Conservation (phyloP, 2,888 invertebrate species). For the Leptinotarsa peninsularis region DNA sequence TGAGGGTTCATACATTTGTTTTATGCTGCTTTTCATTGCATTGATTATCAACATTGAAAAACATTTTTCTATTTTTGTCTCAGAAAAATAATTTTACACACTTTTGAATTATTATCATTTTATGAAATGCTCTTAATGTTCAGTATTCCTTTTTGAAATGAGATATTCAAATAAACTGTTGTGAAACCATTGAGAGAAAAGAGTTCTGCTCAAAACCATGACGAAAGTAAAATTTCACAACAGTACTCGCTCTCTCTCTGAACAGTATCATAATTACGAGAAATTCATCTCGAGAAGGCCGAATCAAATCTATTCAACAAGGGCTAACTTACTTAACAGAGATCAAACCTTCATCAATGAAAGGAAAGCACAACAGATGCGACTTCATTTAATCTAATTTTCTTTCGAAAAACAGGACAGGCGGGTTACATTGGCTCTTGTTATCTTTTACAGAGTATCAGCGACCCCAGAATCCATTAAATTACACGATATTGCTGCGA, state of each 20-base stretch:
- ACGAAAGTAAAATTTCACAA: background rate
- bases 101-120: no score
- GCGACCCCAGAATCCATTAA: slow-evolving; percentile 36
- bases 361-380: slow-evolving; percentile 8
- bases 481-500: slow-evolving; percentile 41
- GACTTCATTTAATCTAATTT: slow-evolving; percentile 18
- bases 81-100: no score
- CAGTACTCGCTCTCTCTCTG: no score
- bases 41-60: no score
- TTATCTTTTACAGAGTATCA: slow-evolving; percentile 36
- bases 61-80: no score
- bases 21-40: no score
- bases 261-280: background rate
- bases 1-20: no score
- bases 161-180: no score
- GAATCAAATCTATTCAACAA: slow-evolving; percentile 7
- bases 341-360: slow-evolving; percentile 16
- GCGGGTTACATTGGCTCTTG: slow-evolving; percentile 26
- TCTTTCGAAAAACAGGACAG: slow-evolving; percentile 6
- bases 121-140: no score
- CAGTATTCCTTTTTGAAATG: no score
- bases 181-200: no score
- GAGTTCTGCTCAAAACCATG: background rate
- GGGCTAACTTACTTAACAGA: slow-evolving; percentile 11
- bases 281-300: background rate